These are phyloP conservation scores for Heterotilapia buettikoferi DNA, from an alignment of 2,113 vertebrate genomes.

Conservation along the genomic window DNA sequence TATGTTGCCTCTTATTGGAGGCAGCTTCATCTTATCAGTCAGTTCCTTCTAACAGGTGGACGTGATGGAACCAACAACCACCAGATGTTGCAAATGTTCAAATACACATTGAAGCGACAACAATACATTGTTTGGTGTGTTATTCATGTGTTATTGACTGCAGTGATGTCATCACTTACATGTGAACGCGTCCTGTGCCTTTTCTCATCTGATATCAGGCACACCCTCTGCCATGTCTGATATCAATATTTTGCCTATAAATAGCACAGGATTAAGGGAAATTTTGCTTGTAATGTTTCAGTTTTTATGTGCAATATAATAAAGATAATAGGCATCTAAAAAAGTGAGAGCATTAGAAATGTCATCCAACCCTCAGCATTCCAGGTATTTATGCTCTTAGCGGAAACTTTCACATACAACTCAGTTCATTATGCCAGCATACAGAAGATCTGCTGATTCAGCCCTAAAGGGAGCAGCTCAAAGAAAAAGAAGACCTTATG, in stretches of 20 bases:
- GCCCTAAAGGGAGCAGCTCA: background rate
- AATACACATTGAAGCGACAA: background rate
- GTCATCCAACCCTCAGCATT: background rate
- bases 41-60: background rate
- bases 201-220: background rate
- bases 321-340: background rate
- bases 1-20: background rate
- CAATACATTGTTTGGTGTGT: background rate
- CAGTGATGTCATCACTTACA: background rate
- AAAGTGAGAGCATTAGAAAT: background rate
- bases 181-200: rapidly evolving
- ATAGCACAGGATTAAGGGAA: background rate
- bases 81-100: background rate
- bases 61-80: background rate
- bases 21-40: background rate
- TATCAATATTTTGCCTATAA: background rate
- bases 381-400: background rate
- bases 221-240: background rate
- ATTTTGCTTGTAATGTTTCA: background rate
- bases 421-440: background rate
- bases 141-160: background rate
- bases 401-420: background rate
- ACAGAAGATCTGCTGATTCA: background rate
- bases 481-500: background rate
- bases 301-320: rapidly evolving